Percentiles rank a stretch among this genome's conserved stretches.
Evolutionary conservation across 1,140 invertebrate species (phyloP).

Genomic region (Lasioglossum baleicum): DNA sequence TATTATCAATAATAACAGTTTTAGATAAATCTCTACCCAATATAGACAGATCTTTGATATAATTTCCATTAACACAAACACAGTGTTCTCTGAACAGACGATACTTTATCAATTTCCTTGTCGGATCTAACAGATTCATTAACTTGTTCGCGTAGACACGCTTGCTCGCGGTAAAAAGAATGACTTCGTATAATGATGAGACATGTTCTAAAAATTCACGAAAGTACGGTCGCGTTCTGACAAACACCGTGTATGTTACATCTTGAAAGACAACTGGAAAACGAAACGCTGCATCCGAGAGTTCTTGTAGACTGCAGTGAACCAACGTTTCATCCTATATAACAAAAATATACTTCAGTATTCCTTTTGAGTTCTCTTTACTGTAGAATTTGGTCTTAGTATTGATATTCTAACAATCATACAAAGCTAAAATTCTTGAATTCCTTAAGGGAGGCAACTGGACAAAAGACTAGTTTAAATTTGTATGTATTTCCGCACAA

Average conservation of each 20-base stretch:
- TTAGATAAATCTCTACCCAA: slow-evolving; percentile 95
- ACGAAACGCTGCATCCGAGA: slow-evolving; percentile 94
- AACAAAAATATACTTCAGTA: slow-evolving; percentile 29
- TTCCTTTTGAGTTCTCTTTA: background rate
- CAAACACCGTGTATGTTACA: slow-evolving; percentile 93
- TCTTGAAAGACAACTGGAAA: slow-evolving; percentile 98
- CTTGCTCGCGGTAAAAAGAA: slow-evolving; percentile 97
- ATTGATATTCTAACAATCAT: no score
- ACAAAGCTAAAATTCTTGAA: no score
- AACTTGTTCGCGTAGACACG: slow-evolving; percentile 97
- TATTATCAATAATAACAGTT: slow-evolving; percentile 96
- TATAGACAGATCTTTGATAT: slow-evolving; percentile 97
- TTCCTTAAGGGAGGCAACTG: no score
- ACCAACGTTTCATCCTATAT: slow-evolving; percentile 94
- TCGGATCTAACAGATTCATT: slow-evolving; percentile 94
- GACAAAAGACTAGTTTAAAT: background rate
- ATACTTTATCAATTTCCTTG: slow-evolving; percentile 93
- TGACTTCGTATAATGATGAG: slow-evolving; percentile 95
- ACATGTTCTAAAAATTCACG: slow-evolving; percentile 95
- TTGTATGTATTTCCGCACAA: background rate
- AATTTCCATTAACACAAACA: slow-evolving; percentile 96
- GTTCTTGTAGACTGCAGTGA: slow-evolving; percentile 95
- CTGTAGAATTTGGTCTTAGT: no score
- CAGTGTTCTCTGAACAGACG: slow-evolving; percentile 97
- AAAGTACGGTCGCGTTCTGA: slow-evolving; percentile 94